phyloP scores from a whole-genome alignment of 2,888 invertebrate species.

The Helleia helle region DNA sequence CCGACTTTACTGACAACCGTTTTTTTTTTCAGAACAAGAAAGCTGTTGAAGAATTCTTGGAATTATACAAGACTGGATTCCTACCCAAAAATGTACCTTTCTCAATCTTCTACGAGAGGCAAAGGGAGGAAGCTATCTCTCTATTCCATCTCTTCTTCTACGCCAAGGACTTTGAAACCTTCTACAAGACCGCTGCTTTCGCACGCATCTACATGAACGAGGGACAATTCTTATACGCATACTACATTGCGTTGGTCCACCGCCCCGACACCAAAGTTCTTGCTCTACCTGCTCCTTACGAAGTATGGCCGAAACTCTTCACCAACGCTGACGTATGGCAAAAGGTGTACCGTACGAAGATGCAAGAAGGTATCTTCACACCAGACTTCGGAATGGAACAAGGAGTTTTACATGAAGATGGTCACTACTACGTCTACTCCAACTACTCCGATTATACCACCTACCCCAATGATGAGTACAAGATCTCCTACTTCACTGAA shows the following conservation, averaged over 20 bases:
- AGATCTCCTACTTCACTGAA: constrained; percentile 79
- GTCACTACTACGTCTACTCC: constrained; percentile 62
- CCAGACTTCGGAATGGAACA: constrained; percentile 39
- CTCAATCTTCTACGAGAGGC: constrained; percentile 59
- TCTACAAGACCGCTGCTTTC: constrained; percentile 73
- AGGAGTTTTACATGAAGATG: constrained; percentile 52
- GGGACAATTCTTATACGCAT: constrained; percentile 75
- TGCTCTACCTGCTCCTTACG: constrained; percentile 79
- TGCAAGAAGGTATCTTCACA: constrained; percentile 39
- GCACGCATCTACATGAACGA: constrained; percentile 75
- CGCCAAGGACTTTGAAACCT: constrained; percentile 75
- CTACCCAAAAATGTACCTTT: constrained; percentile 62
- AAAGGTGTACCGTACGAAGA: constrained; percentile 53
- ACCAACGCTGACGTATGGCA: constrained; percentile 72
- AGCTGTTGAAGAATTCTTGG: constrained; percentile 55
- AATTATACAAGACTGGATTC: constrained; percentile 52
- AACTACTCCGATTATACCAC: constrained; percentile 72
- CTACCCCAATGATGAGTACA: constrained; percentile 72
- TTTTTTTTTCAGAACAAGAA: constrained; percentile 45
- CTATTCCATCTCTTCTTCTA: constrained; percentile 74
- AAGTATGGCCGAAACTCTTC: constrained; percentile 78
- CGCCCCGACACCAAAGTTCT: constrained; percentile 72
- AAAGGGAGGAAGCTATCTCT: constrained; percentile 61
- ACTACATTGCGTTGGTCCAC: constrained; percentile 74
- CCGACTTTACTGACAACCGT: no score